Evolutionary conservation across 2,888 invertebrate species (phyloP), one percentile per base, ranked within the genome.

Genomic region (Hemistola chrysoprasaria): DNA sequence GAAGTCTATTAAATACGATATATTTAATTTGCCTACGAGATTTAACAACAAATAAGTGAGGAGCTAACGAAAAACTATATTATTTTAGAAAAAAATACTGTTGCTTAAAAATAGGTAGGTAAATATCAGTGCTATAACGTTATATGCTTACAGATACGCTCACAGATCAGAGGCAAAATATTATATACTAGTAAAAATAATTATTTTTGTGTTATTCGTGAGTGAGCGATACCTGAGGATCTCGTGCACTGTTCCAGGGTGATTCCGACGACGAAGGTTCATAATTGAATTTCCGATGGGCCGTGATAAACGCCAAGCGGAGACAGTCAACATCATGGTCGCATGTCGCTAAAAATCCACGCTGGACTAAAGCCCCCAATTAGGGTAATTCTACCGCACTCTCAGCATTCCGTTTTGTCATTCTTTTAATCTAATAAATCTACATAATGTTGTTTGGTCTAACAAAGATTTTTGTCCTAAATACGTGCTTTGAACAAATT

Each of bases 201-300:
- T n/a, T n/a, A n/a, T n/a, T n/a, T n/a, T n/a, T n/a, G n/a, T n/a
- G n/a, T n/a, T n/a, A n/a, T n/a, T n/a, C n/a, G n/a, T n/a, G n/a
- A 16, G 16, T 3, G 3, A 16, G 3, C 1, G 1, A 16, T 16
- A 2, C 8, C 23, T 5, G 11, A 16, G 10, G 24, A 37, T 6
- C 36, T 7, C n/a, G 22, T 22, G n/a, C 10, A 25, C 43, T 43
- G 43, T 29, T 28, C 10, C n/a, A 37, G 3, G 3, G 29, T 6
- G 22, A 16, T 4, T 23, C 32, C 16, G 16, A 44, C 59, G 61
- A 63, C 57, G 63, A 69, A 67, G 70, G 75, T 62, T 59, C 62
- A 65, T 79, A 80, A 80, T 81, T 77, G 67, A 79, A 79, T 79
- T 78, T 68, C 60, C 62, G 59, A 68, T 62, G 75, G 73, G 63